Evolutionary conservation across 2,888 invertebrate genomes (phyloP).

Genomic region (Synergus japonicus): DNA sequence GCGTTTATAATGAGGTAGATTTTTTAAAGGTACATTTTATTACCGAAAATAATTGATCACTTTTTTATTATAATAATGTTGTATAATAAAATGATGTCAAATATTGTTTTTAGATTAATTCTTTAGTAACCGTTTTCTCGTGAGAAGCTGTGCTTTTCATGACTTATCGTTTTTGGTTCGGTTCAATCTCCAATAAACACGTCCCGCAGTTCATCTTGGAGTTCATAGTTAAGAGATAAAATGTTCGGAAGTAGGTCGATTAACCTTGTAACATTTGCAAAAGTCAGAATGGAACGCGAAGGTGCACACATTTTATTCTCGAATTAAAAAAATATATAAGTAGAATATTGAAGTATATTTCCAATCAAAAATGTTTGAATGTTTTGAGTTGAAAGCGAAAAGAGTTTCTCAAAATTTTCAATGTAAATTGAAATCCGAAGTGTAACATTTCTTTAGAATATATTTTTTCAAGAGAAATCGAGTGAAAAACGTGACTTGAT

Average conservation of each 20-base stretch:
- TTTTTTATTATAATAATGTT: too few species aligned
- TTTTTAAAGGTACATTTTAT: not conserved
- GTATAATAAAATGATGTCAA: not conserved
- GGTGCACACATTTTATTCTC: not conserved
- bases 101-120: too few species aligned
- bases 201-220: not conserved
- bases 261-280: not conserved
- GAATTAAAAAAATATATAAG: not conserved
- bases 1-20: not conserved
- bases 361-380: too few species aligned
- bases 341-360: too few species aligned
- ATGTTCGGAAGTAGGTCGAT: constrained; percentile 21
- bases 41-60: too few species aligned
- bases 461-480: not conserved
- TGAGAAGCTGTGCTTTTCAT: constrained; percentile 25
- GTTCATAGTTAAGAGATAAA: constrained; percentile 23
- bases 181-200: constrained; percentile 19
- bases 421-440: not conserved
- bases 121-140: too few species aligned
- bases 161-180: constrained; percentile 14
- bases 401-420: not conserved
- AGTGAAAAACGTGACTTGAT: constrained; percentile 30
- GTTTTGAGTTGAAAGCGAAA: not conserved
- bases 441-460: constrained; percentile 1
- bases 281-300: not conserved